Conservation (phyloP, 2,888 invertebrate species). For the Pollenia labialis region DNA sequence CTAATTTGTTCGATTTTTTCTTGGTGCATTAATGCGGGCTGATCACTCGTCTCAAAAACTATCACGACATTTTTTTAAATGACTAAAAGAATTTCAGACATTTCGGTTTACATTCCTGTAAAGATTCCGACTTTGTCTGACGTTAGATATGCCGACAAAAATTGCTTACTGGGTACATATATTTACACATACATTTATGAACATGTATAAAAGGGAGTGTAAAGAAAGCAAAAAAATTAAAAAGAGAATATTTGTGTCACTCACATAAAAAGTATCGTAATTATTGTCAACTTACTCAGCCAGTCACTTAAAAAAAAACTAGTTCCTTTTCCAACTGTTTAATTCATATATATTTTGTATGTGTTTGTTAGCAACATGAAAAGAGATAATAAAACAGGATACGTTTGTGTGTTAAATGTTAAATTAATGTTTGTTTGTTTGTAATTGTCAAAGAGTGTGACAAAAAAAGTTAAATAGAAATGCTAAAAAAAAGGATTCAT, state of each 20-base stretch:
- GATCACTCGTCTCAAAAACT: too few species aligned
- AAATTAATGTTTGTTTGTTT: slow-evolving; percentile 35
- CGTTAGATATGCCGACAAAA: too few species aligned
- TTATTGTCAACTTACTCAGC: slow-evolving; percentile 47
- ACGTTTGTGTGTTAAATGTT: slow-evolving; percentile 1
- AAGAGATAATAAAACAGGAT: neutral
- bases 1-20: too few species aligned
- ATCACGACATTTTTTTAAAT: too few species aligned
- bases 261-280: slow-evolving; percentile 43
- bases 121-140: too few species aligned
- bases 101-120: too few species aligned
- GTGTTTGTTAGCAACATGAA: neutral
- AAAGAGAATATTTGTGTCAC: slow-evolving; percentile 48
- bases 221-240: neutral
- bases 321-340: neutral
- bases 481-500: slow-evolving; percentile 7
- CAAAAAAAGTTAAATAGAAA: neutral
- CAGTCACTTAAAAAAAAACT: slow-evolving; percentile 26
- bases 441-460: slow-evolving; percentile 38
- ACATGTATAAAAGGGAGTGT: neutral
- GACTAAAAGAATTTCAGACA: too few species aligned
- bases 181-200: neutral
- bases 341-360: neutral
- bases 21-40: too few species aligned
- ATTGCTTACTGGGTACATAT: too few species aligned